phyloP scores from a whole-genome alignment of 1,140 invertebrate genomes.

The Proales similis region DNA sequence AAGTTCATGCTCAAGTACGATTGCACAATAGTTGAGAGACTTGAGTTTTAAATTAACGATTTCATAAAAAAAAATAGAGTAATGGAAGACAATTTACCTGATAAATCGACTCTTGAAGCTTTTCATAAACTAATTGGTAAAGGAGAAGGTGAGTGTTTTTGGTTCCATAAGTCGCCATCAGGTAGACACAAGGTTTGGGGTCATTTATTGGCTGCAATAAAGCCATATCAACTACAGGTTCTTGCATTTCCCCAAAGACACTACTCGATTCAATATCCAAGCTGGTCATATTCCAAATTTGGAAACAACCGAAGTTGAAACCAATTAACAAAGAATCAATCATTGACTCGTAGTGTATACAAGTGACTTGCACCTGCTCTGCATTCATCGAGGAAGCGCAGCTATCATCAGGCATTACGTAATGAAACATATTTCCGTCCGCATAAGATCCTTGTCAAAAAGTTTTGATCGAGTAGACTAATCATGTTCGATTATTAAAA shows the following conservation, averaged over 20 bases:
- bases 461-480: no score
- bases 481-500: no score
- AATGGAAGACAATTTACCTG: no score
- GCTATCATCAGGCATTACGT: conserved; percentile 21
- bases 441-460: no score
- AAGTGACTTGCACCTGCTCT: conserved; percentile 25
- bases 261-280: conserved; percentile 26
- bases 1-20: no score
- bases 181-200: conserved; percentile 17
- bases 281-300: conserved; percentile 35
- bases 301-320: conserved; percentile 36
- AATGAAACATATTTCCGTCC: background rate
- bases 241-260: conserved; percentile 30
- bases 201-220: conserved; percentile 27
- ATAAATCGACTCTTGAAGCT: no score
- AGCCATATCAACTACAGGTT: conserved; percentile 21
- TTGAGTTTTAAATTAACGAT: no score
- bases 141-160: no score
- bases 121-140: no score
- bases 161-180: conserved; percentile 26
- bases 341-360: conserved; percentile 10
- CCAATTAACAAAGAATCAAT: conserved; percentile 22
- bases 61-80: no score
- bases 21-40: no score
- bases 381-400: background rate